Percentiles rank a stretch among this genome's conserved stretches.
Evolutionary conservation across 92 coral and sea anemone species (phyloP).

Genomic region (Palythoa grandis): DNA sequence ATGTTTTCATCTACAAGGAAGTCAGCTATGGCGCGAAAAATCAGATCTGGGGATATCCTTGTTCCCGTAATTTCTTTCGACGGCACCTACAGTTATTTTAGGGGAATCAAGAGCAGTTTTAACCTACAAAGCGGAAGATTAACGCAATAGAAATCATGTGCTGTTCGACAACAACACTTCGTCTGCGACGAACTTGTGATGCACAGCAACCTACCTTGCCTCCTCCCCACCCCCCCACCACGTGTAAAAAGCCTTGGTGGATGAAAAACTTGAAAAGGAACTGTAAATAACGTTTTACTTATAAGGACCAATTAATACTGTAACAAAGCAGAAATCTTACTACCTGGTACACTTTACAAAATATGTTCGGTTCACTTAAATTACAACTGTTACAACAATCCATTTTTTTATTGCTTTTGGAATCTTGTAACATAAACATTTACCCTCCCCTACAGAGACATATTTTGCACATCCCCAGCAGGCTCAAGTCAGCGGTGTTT

Average conservation of each 20-base stretch:
- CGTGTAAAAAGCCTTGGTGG: too few species aligned
- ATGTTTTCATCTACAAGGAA: too few species aligned
- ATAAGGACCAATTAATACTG: background rate
- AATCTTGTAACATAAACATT: background rate
- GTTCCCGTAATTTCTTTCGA: constrained; percentile 12
- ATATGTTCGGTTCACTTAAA: background rate
- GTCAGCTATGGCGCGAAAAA: background rate
- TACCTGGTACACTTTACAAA: background rate
- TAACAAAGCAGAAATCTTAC: background rate
- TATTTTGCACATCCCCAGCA: background rate
- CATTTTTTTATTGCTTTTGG: background rate
- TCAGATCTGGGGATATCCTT: background rate
- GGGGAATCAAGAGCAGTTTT: background rate
- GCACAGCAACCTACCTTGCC: constrained; percentile 60
- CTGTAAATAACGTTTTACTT: background rate
- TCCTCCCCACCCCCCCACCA: background rate
- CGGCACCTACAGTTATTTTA: background rate
- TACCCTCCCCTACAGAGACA: background rate
- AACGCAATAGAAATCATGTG: background rate
- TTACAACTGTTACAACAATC: background rate
- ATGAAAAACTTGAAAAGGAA: too few species aligned
- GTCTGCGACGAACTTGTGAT: constrained; percentile 71
- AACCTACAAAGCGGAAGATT: background rate
- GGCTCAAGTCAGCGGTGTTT: constrained; percentile 38
- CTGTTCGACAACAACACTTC: constrained; percentile 33